A percentile compares a stretch with the other conserved stretches of the same genome.
These are phyloP conservation scores for Ictidomys tridecemlineatus DNA, from an alignment of 2,113 vertebrate species.

Conservation along the genomic window DNA sequence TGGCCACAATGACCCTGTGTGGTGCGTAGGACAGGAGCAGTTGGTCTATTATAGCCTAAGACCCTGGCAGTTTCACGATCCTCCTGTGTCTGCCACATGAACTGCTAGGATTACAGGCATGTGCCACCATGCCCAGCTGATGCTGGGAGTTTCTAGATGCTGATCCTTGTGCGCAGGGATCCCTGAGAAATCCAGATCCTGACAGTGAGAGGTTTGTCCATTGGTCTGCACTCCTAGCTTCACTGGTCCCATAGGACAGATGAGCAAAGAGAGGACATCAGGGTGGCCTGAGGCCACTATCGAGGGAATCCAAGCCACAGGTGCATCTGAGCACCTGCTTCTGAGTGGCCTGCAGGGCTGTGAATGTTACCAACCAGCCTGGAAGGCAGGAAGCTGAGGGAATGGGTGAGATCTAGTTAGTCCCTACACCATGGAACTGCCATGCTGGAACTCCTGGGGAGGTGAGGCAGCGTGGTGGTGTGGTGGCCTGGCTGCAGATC, in stretches of 20 bases:
- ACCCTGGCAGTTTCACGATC: not conserved
- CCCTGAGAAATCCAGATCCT: not conserved
- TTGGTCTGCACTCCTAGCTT: fast-evolving
- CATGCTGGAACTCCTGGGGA: not conserved
- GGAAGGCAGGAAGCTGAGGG: too few relatives aligned
- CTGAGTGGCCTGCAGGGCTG: fast-evolving
- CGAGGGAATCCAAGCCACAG: not conserved
- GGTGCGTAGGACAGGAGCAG: not conserved
- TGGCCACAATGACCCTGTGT: not conserved
- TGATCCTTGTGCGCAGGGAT: too few relatives aligned
- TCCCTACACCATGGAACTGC: fast-evolving
- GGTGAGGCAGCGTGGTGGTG: not conserved
- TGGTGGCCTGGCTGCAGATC: not conserved
- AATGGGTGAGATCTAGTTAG: fast-evolving
- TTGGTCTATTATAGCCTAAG: fast-evolving
- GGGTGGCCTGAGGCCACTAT: not conserved
- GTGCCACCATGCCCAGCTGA: too few relatives aligned
- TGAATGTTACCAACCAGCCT: not conserved
- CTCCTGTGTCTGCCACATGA: too few relatives aligned
- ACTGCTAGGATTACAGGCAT: too few relatives aligned
- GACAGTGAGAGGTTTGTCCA: not conserved
- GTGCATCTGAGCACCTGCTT: not conserved
- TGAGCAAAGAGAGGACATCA: not conserved
- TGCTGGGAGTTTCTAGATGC: not conserved
- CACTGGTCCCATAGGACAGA: not conserved